These are phyloP conservation scores for Chloroclystis v-ata DNA, from an alignment of 2,888 invertebrate genomes.

Conservation along the genomic window DNA sequence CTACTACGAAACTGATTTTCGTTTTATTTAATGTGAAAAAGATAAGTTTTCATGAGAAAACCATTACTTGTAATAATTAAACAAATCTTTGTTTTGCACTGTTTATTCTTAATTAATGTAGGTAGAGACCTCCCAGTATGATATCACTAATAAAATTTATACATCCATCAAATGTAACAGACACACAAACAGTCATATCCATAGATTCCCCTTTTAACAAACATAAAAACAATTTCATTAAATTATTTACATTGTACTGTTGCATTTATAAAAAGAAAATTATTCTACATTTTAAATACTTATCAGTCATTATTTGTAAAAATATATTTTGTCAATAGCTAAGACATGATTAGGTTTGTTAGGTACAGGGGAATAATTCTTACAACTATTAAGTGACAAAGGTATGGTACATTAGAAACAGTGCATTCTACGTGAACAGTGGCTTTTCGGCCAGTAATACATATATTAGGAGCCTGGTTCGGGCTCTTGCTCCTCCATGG, in stretches of 20 bases:
- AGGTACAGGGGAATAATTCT: slow-evolving; percentile 47
- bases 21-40: background rate
- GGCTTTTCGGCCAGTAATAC: slow-evolving; percentile 45
- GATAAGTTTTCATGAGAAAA: background rate
- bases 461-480: slow-evolving; percentile 67
- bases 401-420: slow-evolving; percentile 43
- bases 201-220: slow-evolving; percentile 50
- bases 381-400: slow-evolving; percentile 25
- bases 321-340: slow-evolving; percentile 31
- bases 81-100: slow-evolving; percentile 43
- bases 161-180: slow-evolving; percentile 30
- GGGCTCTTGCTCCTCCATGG: slow-evolving; percentile 66
- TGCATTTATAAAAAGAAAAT: slow-evolving; percentile 37
- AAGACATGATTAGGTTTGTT: slow-evolving; percentile 30
- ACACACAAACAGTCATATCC: slow-evolving; percentile 30
- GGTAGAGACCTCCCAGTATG: slow-evolving; percentile 18
- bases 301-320: slow-evolving; percentile 39
- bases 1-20: too few relatives aligned
- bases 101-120: slow-evolving; percentile 55
- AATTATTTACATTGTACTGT: slow-evolving; percentile 67
- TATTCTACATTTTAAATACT: slow-evolving; percentile 25
- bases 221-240: slow-evolving; percentile 42
- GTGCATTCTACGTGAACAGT: slow-evolving; percentile 48
- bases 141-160: slow-evolving; percentile 36
- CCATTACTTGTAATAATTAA: background rate